Evolutionary conservation across 30 jellyfish, hydroid and myxozoan species (phyloP).

Genomic region (Phacellophora camtschatica): DNA sequence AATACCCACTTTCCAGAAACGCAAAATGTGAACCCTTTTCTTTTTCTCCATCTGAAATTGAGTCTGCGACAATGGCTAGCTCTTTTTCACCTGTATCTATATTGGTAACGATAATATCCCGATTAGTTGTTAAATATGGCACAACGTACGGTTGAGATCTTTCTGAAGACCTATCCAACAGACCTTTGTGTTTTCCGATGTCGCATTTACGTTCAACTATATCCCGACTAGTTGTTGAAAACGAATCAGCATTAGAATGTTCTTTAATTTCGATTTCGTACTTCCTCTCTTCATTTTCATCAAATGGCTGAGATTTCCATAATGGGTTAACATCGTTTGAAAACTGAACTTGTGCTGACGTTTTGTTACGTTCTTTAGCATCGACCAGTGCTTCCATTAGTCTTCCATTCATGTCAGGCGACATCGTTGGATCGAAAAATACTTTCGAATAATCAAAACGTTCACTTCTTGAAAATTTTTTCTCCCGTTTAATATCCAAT

Average conservation of each 20-base stretch:
- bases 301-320: neutral
- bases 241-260: neutral
- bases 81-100: constrained; percentile 46
- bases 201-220: constrained; percentile 17
- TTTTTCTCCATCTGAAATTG: constrained; percentile 25
- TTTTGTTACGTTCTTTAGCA: neutral
- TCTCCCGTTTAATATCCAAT: neutral
- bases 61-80: constrained; percentile 44
- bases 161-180: neutral
- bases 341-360: constrained; percentile 12
- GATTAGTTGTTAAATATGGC: no score
- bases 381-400: no score
- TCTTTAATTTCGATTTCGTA: neutral
- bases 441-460: constrained; percentile 58
- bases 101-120: constrained; percentile 8
- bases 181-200: constrained; percentile 14
- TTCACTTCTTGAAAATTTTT: neutral
- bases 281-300: neutral
- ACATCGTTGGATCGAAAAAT: constrained; percentile 46
- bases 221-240: neutral
- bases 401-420: constrained; percentile 47
- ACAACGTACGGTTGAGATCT: constrained; percentile 34
- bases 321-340: neutral
- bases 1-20: constrained; percentile 59
- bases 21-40: constrained; percentile 18